These are phyloP conservation scores for Heliconius himera DNA, from an alignment of 1,140 invertebrate species.

Conservation along the genomic window DNA sequence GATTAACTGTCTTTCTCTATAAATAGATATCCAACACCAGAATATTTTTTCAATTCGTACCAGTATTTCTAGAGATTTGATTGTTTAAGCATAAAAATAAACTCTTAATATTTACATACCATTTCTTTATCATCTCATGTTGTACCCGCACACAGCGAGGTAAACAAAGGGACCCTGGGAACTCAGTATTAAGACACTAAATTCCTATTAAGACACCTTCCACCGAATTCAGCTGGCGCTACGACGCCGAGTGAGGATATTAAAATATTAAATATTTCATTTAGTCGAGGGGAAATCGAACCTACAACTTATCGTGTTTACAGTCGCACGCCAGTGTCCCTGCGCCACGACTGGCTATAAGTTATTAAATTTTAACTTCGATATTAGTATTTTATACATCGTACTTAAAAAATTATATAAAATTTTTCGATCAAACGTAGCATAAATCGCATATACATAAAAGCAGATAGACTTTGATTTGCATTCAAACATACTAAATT, in stretches of 20 bases:
- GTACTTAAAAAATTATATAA: neutral
- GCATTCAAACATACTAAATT: slow-evolving; percentile 7
- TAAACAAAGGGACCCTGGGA: neutral
- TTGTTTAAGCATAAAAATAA: too few relatives aligned
- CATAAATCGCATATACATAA: slow-evolving; percentile 8
- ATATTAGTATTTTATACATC: neutral
- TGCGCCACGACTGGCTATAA: neutral
- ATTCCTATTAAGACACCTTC: neutral
- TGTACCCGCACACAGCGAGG: neutral
- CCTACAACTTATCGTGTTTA: neutral
- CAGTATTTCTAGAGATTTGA: too few relatives aligned
- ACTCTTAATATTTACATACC: neutral
- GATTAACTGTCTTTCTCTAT: too few relatives aligned
- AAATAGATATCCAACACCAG: too few relatives aligned
- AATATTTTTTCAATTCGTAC: too few relatives aligned
- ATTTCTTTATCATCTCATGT: neutral
- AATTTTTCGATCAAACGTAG: neutral
- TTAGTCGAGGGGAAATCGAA: neutral
- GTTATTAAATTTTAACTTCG: neutral
- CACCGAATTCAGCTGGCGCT: neutral
- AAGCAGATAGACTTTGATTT: slow-evolving; percentile 7
- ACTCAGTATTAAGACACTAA: neutral
- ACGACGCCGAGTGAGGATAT: neutral
- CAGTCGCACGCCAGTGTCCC: neutral
- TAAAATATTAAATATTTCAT: neutral